Evolutionary conservation across 2,113 vertebrate genomes (phyloP).

Genomic region (Peromyscus maniculatus): DNA sequence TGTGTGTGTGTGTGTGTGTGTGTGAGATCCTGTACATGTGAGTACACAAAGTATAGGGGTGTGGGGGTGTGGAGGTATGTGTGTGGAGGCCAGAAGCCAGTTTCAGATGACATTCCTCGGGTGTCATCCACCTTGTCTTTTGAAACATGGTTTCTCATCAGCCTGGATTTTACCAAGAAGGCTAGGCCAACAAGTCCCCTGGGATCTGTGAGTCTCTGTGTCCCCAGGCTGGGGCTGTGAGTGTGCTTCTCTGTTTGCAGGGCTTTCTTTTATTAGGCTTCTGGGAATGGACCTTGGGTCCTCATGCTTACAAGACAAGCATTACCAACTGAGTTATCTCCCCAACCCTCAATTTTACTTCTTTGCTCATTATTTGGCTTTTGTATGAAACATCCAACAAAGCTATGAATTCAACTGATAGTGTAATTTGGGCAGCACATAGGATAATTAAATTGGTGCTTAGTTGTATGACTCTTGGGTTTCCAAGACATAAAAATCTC

Average conservation of each 20-base stretch:
- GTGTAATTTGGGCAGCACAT: background rate
- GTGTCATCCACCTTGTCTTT: background rate
- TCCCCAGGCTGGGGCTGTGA: too few species aligned
- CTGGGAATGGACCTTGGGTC: background rate
- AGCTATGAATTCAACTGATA: conserved; percentile 36
- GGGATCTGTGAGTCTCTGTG: background rate
- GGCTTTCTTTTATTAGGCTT: background rate
- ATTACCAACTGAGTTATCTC: too few species aligned
- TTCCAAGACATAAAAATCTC: conserved; percentile 3
- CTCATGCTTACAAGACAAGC: background rate
- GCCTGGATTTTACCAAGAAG: background rate
- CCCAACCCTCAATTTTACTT: background rate
- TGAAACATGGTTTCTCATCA: background rate
- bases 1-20: background rate
- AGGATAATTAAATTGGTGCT: background rate
- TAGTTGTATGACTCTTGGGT: background rate
- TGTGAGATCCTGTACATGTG: background rate
- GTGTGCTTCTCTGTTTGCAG: too few species aligned
- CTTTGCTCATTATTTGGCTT: background rate
- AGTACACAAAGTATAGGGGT: background rate
- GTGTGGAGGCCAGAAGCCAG: background rate
- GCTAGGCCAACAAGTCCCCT: too few species aligned
- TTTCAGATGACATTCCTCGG: background rate
- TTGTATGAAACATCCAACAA: conserved; percentile 6
- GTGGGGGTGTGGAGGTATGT: background rate